Evolutionary conservation across 2,797 vertebrate species (phyloP).

Genomic region (Glossophaga mutica): DNA sequence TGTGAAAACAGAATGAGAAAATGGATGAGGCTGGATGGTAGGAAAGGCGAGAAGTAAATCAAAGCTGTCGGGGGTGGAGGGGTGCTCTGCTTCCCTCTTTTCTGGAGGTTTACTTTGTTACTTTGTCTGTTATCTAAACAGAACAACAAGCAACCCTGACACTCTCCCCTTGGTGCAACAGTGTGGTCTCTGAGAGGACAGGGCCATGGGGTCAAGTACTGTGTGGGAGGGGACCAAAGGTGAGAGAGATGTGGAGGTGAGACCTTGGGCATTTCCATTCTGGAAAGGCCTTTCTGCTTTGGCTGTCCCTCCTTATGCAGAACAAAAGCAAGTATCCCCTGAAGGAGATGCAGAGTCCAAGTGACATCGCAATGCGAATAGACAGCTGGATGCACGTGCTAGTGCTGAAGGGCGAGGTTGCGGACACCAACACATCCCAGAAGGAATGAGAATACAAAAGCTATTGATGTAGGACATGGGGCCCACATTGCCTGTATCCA

Average conservation of each 20-base stretch:
- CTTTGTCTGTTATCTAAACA: neutral
- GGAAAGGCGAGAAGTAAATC: neutral
- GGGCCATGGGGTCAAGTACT: rapidly evolving
- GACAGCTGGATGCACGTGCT: neutral
- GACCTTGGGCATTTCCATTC: neutral
- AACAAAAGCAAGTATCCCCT: neutral
- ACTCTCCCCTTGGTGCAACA: neutral
- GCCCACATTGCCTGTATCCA: neutral
- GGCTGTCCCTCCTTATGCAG: neutral
- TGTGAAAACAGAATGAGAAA: neutral
- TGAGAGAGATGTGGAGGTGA: neutral
- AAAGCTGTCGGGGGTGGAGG: neutral
- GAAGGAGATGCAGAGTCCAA: neutral
- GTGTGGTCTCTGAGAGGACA: neutral
- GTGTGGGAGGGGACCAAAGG: neutral
- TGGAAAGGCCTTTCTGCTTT: neutral
- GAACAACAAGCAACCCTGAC: neutral
- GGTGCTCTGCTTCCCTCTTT: neutral
- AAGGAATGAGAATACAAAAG: neutral
- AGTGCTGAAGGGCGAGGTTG: neutral
- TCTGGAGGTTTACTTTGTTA: neutral
- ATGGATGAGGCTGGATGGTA: neutral
- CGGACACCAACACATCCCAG: neutral
- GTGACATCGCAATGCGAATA: neutral
- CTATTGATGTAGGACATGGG: neutral